Conservation (phyloP, 2,113 vertebrate genomes). For the Carassius gibelio region DNA sequence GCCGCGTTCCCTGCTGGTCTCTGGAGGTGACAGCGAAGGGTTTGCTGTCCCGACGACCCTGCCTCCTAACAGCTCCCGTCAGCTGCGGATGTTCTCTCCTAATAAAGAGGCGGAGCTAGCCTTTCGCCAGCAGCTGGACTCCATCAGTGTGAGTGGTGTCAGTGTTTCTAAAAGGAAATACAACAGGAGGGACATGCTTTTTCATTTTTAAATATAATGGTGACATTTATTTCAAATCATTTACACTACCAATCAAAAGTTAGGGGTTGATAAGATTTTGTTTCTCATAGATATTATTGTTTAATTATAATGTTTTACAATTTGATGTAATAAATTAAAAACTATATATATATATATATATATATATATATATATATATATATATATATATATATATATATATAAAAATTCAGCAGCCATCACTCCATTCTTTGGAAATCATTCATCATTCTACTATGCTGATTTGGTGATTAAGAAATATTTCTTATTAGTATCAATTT, state of each 20-base stretch:
- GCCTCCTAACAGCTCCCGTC: slow-evolving; percentile 92
- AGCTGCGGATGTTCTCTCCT: slow-evolving; percentile 89
- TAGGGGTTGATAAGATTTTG: not conserved
- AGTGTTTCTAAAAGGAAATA: not conserved
- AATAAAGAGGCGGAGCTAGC: slow-evolving; percentile 92
- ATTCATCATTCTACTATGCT: not conserved
- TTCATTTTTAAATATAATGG: not conserved
- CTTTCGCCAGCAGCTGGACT: slow-evolving; percentile 91
- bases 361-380: no score
- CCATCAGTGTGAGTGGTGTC: slow-evolving; percentile 86
- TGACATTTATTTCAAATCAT: not conserved
- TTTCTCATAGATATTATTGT: not conserved
- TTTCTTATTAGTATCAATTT: not conserved
- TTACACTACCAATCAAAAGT: not conserved
- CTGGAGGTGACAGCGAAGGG: slow-evolving; percentile 81
- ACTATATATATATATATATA: no score
- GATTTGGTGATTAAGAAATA: not conserved
- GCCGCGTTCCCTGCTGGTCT: slow-evolving; percentile 85
- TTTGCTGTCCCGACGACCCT: slow-evolving; percentile 94
- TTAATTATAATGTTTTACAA: not conserved
- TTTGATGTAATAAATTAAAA: no score
- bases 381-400: no score
- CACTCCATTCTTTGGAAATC: not conserved
- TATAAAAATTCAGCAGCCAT: not conserved
- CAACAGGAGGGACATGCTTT: not conserved